Conservation (phyloP, 2,113 vertebrate genomes). For the Sardina pilchardus region DNA sequence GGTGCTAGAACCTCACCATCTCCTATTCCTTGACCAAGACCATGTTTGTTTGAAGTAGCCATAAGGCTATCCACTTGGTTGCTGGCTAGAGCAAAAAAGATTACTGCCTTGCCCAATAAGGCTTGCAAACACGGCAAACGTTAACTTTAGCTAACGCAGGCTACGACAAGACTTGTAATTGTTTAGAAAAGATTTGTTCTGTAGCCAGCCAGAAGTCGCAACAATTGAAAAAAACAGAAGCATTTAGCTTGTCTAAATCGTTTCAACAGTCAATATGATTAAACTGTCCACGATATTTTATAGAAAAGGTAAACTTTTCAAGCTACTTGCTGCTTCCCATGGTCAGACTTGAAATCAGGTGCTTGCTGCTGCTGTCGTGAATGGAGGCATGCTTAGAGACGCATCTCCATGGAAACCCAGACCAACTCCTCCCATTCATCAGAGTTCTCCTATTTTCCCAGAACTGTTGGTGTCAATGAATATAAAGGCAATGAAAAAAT, state of each 20-base stretch:
- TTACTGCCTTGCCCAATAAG: background rate
- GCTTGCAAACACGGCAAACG: background rate
- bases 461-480: background rate
- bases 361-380: background rate
- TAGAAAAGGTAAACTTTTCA: background rate
- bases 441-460: background rate
- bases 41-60: background rate
- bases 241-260: background rate
- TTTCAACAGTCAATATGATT: background rate
- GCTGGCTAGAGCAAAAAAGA: background rate
- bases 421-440: constrained; percentile 37
- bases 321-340: background rate
- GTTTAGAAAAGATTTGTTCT: background rate
- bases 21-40: background rate
- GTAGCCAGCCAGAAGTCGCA: background rate
- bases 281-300: background rate
- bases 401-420: constrained; percentile 50
- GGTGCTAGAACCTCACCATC: constrained; percentile 1
- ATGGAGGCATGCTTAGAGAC: constrained; percentile 29
- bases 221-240: background rate
- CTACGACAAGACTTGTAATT: background rate
- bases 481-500: background rate
- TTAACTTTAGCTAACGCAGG: background rate
- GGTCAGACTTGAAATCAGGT: background rate
- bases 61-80: background rate